Base-by-base conservation (phyloP, 2,113 vertebrate genomes). In the Phaethornis superciliosus region DNA sequence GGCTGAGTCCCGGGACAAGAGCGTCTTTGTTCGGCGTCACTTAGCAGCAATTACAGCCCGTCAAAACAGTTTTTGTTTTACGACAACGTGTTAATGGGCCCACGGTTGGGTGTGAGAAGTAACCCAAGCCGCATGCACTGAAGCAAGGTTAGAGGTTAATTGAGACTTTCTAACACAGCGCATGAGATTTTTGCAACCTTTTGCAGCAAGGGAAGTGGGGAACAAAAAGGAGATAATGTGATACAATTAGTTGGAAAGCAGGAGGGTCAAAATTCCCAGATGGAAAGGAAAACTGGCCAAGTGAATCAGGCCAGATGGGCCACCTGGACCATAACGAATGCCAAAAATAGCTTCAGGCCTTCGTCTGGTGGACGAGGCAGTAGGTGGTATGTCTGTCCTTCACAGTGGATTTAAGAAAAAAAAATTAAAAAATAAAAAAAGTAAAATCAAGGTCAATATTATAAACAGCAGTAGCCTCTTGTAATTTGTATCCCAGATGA, bases 111-210 rank as follows among this genome's bases (percentile, higher is more conserved):
- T 99, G 98, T 99, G 98, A 99, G 98, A 98, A 99, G 98, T 98
- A 98, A 98, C 98, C 98, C 98, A 98, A 98, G 98, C 98, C 97
- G 93, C 97, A 97, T 97, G 98, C 98, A 98, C 97, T 97, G 97
- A 98, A 98, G 97, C 96, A 82, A 96, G 98, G 98, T 99, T 98
- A 98, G 96, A 98, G 98, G 99, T 99, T 99, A 99, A 99, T 98
- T 98, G 98, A 98, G 97, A 98, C 97, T 98, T 98, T 99, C 98
- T 98, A 98, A 98, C 98, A 98, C 98, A 98, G 98, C 96, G 97
- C 98, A 99, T 99, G 98, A 99, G 99, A 98, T 99, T 99, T 98
- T 97, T 97, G 98, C 97, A 98, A 98, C 97, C 98, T 98, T 99
- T 99, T 97, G 97, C 97, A 95, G 96, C 97, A 90, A 98, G 97